Base-by-base conservation (phyloP, 2,797 vertebrate species). In the Pantherophis vulpinus region DNA sequence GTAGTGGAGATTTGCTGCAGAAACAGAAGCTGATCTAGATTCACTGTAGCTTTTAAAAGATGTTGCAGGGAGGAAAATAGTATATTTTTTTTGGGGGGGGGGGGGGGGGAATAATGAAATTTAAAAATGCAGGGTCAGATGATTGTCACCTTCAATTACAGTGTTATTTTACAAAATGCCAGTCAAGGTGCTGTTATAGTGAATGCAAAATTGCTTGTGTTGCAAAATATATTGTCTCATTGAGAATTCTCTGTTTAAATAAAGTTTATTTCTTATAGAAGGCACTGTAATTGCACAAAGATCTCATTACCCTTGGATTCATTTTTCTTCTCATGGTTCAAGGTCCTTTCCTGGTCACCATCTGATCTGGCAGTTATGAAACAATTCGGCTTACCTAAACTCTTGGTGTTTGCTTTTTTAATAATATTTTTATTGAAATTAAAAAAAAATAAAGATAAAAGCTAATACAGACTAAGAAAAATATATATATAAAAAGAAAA, bases 381-480 rank as follows among this genome's bases (percentile, higher is more conserved):
- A 95, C 54, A 96, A 20, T 20, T 47, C 58, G 88, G n/a, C 74
- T 93, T 94, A 83, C 94, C 74, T 89, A 88, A 94, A 91, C 59
- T 58, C 92, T 91, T 92, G 70, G 60, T 93, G 93, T 92, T 93
- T n/a, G 88, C n/a, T 20, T 37, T 74, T 74, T 74, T 18, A 74
- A 74, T 74, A 74, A 74, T 74, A 37, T 32, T 70, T 32, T 70
- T 70, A 70, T 74, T 74, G n/a, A 74, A 74, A 5, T 74, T 32
- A 3, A 32, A 74, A 74, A 37, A 70, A 55, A 16, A 70, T n/a
- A n/a, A 66, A 70, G 66, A 37, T 74, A 74, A 74, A 74, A 1
- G 14, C 66, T 8, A 74, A 37, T 37, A 18, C 32, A 74, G 66
- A 70, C 5, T 70, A 70, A 32, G 66, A 32, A 37, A 37, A 7